Evolutionary conservation across 2,113 vertebrate species (phyloP).

Genomic region (Triplophysa tibetana): DNA sequence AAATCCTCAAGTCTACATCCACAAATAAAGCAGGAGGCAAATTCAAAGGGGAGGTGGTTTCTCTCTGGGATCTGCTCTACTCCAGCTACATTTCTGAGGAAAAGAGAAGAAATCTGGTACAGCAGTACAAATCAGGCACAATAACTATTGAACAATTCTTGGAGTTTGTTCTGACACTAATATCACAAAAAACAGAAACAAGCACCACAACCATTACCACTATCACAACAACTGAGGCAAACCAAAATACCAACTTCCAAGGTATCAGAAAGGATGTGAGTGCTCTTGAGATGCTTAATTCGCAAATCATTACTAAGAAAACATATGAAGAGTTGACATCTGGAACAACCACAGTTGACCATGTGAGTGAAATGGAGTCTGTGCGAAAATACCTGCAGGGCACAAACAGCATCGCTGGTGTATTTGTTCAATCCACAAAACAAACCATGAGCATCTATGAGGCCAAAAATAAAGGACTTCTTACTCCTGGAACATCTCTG

Average conservation of each 20-base stretch:
- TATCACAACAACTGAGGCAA: conserved; percentile 64
- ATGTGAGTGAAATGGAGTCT: conserved; percentile 71
- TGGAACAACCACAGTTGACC: conserved; percentile 55
- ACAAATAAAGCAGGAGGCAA: conserved; percentile 69
- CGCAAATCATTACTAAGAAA: conserved; percentile 75
- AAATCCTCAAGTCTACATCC: conserved; percentile 62
- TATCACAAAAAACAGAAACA: conserved; percentile 65
- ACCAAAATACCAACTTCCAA: conserved; percentile 54
- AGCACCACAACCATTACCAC: conserved; percentile 73
- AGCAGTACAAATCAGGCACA: conserved; percentile 68
- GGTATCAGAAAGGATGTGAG: conserved; percentile 51
- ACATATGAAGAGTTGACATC: conserved; percentile 71
- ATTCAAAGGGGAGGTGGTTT: conserved; percentile 59
- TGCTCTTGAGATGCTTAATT: conserved; percentile 72
- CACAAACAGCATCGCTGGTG: conserved; percentile 79
- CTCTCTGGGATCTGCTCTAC: conserved; percentile 80
- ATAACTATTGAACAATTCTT: conserved; percentile 70
- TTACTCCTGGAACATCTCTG: conserved; percentile 71
- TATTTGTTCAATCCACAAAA: conserved; percentile 75
- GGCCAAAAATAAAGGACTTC: conserved; percentile 67
- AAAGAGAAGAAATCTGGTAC: conserved; percentile 72
- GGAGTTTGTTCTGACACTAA: conserved; percentile 63
- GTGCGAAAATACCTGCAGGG: conserved; percentile 85
- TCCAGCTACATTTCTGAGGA: conserved; percentile 78
- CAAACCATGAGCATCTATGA: conserved; percentile 79